These are phyloP conservation scores for Muschampia plurimacula DNA, from an alignment of 2,888 invertebrate species.

Conservation along the genomic window DNA sequence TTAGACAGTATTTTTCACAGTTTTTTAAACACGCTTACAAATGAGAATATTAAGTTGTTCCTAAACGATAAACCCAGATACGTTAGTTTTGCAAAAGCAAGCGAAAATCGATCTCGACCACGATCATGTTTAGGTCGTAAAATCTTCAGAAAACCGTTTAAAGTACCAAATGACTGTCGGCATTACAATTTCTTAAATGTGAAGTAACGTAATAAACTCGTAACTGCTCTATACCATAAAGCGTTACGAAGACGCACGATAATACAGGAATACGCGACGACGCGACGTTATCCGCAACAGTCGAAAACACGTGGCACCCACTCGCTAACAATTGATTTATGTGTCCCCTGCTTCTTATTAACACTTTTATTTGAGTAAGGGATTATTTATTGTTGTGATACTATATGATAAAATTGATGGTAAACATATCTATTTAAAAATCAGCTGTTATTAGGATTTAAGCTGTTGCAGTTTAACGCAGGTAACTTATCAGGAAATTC, in stretches of 20 bases:
- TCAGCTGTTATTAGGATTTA: no score
- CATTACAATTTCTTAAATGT: not conserved
- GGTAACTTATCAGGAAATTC: no score
- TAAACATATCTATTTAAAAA: not conserved
- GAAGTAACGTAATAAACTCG: conserved; percentile 5
- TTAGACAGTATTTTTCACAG: not conserved
- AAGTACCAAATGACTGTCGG: not conserved
- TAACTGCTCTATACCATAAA: not conserved
- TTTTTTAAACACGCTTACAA: not conserved
- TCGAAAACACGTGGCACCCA: conserved; percentile 30
- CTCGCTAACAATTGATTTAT: conserved; percentile 48
- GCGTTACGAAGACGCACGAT: conserved; percentile 15
- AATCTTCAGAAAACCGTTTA: not conserved
- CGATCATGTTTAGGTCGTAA: not conserved
- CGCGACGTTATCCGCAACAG: conserved; percentile 30
- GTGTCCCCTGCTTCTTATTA: conserved; percentile 43
- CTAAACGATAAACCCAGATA: not conserved
- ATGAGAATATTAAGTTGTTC: not conserved
- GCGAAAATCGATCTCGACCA: not conserved
- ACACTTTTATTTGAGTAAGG: conserved; percentile 31
- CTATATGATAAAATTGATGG: not conserved
- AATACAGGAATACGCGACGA: conserved; percentile 28
- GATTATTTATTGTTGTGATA: conserved; percentile 23
- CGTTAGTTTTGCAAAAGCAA: not conserved
- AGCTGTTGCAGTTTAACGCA: no score